These are phyloP conservation scores for Podilymbus podiceps DNA, from an alignment of 2,113 vertebrate genomes.

Conservation along the genomic window DNA sequence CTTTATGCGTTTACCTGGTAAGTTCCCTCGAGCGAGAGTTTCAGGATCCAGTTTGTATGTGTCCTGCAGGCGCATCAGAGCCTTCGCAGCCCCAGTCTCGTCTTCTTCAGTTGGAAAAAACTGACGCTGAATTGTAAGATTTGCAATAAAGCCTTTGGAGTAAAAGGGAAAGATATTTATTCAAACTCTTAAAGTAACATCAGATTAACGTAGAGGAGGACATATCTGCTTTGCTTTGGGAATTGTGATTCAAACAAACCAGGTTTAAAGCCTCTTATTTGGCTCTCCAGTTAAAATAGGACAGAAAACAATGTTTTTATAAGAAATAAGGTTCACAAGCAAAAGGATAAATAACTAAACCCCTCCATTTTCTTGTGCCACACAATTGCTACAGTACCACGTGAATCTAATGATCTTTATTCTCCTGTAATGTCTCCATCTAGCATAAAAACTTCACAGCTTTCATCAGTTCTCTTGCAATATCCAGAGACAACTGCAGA, in stretches of 20 bases:
- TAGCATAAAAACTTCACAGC: not conserved
- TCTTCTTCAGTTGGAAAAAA: constrained; percentile 93
- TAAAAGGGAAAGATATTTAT: constrained; percentile 1
- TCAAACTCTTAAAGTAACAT: not conserved
- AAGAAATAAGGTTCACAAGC: not conserved
- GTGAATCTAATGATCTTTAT: not conserved
- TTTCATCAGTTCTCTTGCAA: not conserved
- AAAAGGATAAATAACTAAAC: not conserved
- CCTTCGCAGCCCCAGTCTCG: constrained; percentile 90
- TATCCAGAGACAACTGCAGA: not conserved
- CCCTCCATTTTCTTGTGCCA: not conserved
- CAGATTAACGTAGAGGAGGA: not conserved
- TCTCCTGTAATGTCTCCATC: not conserved
- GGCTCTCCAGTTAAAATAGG: too few relatives aligned
- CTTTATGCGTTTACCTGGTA: constrained; percentile 81
- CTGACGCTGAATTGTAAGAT: constrained; percentile 90
- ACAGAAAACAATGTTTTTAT: too few relatives aligned
- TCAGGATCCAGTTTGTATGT: constrained; percentile 93
- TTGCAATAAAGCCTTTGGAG: constrained; percentile 88
- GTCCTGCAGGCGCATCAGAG: constrained; percentile 96
- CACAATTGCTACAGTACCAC: not conserved
- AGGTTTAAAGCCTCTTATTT: not conserved
- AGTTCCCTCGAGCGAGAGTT: constrained; percentile 86
- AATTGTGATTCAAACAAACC: not conserved
- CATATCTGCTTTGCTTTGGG: not conserved